These are phyloP conservation scores for Leiothrix lutea DNA, from an alignment of 2,113 vertebrate genomes.

Conservation along the genomic window DNA sequence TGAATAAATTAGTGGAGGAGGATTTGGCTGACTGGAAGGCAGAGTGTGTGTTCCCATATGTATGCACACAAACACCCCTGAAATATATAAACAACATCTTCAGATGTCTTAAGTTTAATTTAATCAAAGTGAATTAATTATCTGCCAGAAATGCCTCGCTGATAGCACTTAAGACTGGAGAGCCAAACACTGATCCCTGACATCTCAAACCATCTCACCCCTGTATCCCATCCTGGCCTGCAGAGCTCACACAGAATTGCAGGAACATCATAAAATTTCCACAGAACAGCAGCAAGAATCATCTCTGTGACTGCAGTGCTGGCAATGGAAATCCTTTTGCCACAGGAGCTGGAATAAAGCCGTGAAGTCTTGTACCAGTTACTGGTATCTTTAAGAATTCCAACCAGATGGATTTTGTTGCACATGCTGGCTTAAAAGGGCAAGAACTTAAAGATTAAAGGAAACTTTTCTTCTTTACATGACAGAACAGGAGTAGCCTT, in stretches of 20 bases:
- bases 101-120: background rate
- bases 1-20: background rate
- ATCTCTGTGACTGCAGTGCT: background rate
- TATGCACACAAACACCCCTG: background rate
- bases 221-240: background rate
- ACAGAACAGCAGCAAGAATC: fast-evolving
- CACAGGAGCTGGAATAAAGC: background rate
- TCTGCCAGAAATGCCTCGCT: background rate
- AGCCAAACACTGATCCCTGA: background rate
- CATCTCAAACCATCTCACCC: background rate
- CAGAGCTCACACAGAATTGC: background rate
- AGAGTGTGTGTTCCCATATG: background rate
- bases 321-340: background rate
- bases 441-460: background rate
- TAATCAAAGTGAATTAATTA: background rate
- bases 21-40: background rate
- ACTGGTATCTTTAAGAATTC: background rate
- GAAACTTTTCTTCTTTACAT: background rate
- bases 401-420: background rate
- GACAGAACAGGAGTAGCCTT: background rate
- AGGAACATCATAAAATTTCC: background rate
- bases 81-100: background rate
- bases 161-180: background rate
- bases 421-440: background rate
- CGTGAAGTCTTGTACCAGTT: background rate